Evolutionary conservation across 2,113 vertebrate genomes (phyloP), one percentile per base, ranked within the genome.

Genomic region (Hassar affinis): DNA sequence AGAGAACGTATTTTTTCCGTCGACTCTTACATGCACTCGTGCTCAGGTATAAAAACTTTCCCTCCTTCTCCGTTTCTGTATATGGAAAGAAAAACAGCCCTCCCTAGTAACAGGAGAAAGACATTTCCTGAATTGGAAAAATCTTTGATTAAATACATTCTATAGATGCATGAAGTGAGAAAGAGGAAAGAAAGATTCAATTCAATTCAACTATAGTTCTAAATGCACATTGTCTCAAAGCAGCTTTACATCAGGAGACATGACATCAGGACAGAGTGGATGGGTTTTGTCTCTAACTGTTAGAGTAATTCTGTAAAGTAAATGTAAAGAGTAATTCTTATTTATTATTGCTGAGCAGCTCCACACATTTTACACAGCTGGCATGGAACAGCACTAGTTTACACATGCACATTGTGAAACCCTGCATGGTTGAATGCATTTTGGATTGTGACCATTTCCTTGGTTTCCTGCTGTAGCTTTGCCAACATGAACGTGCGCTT

Each of bases 71-170:
- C 71, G 6, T 35, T 15, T 51, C 64, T 79, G 52, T 35, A 45
- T 51, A 72, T 74, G 83, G 66, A 72, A 84, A 78, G 75, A 78
- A 84, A 79, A 84, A 84, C 62, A 84, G 45, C 18, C 17, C 4
- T 71, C 66, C 30, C 6, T 54, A 79, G 64, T 45, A 79, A 72
- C 7, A 47, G 9, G 66, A 77, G 74, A 82, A 33, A 71, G 52
- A 78, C n/a, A 79, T 83, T 78, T 77, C 64, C 75, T 79, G 76
- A 78, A 49, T 59, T 72, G 52, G 66, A 54, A 79, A 84, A 84
- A 25, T 69, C n/a, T 57, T 57, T 71, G 35, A 69, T 47, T 78
- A 78, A 68, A 52, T 42, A 56, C 42, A 10, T 79, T 71, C 62
- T 71, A 59, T 69, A 47, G 42, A 84, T 49, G 54, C 49, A 56